Conservation (phyloP, 64 coral and sea anemone species). For the Porites lutea region DNA sequence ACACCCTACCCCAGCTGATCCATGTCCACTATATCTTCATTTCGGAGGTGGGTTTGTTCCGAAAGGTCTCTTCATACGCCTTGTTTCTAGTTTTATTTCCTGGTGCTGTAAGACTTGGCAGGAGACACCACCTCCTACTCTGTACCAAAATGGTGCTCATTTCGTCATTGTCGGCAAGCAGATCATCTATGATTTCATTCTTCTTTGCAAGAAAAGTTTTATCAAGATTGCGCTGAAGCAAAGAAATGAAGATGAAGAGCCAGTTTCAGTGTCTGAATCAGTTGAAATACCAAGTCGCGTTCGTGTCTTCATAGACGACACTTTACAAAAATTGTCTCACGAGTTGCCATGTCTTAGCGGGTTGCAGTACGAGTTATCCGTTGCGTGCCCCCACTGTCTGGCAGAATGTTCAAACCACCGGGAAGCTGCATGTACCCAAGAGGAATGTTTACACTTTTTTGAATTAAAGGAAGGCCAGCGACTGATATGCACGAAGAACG, state of each 20-base stretch:
- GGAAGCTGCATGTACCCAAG: neutral
- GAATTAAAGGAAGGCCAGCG: neutral
- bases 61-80: too few species aligned
- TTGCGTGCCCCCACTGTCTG: neutral
- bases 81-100: too few species aligned
- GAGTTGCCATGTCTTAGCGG: neutral
- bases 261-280: neutral
- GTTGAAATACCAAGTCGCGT: neutral
- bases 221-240: neutral
- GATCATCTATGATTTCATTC: neutral
- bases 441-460: neutral
- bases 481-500: neutral
- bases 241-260: neutral
- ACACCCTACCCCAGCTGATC: too few species aligned
- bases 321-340: neutral
- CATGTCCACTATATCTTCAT: too few species aligned
- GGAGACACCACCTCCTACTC: neutral
- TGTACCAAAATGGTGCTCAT: neutral
- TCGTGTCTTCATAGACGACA: neutral
- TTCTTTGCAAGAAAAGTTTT: neutral
- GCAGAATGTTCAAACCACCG: neutral
- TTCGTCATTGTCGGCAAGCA: neutral
- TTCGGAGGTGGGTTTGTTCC: too few species aligned
- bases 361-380: neutral
- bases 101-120: neutral